Evolutionary conservation across 2,797 vertebrate genomes (phyloP), one percentile per base, ranked within the genome.

Genomic region (Acridotheres tristis): DNA sequence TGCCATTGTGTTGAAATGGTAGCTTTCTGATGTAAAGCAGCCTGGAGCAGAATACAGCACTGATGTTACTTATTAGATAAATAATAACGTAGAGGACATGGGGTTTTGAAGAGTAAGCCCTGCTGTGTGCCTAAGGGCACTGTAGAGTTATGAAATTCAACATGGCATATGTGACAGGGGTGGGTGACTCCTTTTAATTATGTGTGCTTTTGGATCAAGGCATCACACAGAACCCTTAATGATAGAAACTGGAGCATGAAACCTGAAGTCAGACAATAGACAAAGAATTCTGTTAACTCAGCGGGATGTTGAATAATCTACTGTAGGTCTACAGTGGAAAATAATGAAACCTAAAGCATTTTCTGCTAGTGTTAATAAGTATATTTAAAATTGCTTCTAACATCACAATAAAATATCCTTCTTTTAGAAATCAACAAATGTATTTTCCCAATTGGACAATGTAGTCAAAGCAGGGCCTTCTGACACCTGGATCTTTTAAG

Each of bases 161-260:
- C 84, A 78, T 84, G 89, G 80, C 95, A 95, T 86, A 71, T 88
- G 45, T 89, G 87, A 83, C 55, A 89, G 55, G 91, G 77, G 53
- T 94, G 77, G 77, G 55, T 79, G 69, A 95, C 72, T 91, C 54
- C 62, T 95, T 97, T 96, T 96, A 96, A 96, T 96, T 97, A 95
- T 83, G 22, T 91, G 87, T 93, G 53, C 59, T 88, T 90, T 86
- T 93, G 59, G 71, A 96, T 96, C 87, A 95, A 84, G 91, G 85
- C 65, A 58, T 61, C 45, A 68, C 50, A 47, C 5, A 74, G 75
- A 79, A 89, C 22, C 61, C 61, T 58, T 32, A 40, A 45, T 66
- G 88, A 58, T 5, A 74, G 58, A 96, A 96, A 75, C 13, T 78
- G 48, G 71, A 78, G 53, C 75, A 79, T 65, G 73, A 95, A 95